Percentiles rank a stretch among this genome's conserved stretches.
phyloP scores from a whole-genome alignment of 2,113 vertebrate genomes.

The Emydura subglobosa region DNA sequence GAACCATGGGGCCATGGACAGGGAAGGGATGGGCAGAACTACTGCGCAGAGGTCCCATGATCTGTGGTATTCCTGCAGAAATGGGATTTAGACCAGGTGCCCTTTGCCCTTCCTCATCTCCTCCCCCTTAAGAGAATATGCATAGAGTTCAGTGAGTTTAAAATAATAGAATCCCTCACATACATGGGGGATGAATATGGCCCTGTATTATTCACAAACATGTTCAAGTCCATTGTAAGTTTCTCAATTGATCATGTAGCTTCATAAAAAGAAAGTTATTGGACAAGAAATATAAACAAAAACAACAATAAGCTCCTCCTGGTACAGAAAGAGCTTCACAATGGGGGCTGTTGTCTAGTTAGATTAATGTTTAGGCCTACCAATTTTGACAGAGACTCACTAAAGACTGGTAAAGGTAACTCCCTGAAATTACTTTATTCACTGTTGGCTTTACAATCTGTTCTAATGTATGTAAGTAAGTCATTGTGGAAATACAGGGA shows the following conservation, averaged over 20 bases:
- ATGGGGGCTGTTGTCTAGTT: slow-evolving; percentile 41
- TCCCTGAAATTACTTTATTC: slow-evolving; percentile 51
- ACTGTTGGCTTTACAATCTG: slow-evolving; percentile 19
- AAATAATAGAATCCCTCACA: neutral
- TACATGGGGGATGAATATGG: neutral
- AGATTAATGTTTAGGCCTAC: slow-evolving; percentile 20
- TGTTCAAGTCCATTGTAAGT: neutral
- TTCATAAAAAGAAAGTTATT: slow-evolving; percentile 30
- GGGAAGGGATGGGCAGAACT: neutral
- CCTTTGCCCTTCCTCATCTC: neutral
- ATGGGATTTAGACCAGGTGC: neutral
- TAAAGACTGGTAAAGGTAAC: slow-evolving; percentile 26
- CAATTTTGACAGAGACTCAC: slow-evolving; percentile 36
- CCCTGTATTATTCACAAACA: neutral
- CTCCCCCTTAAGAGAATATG: neutral
- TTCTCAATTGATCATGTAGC: neutral
- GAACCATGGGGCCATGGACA: neutral
- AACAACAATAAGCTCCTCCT: slow-evolving; percentile 15
- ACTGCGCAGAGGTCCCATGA: neutral
- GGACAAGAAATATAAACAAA: slow-evolving; percentile 31
- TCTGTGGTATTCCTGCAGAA: neutral
- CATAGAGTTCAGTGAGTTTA: neutral
- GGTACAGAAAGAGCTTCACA: neutral
- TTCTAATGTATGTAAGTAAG: slow-evolving; percentile 18
- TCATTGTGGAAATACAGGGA: slow-evolving; percentile 13